Percentiles rank a stretch among this genome's conserved stretches.
Conservation (phyloP, 2,113 vertebrate species). For the Alligator mississippiensis region DNA sequence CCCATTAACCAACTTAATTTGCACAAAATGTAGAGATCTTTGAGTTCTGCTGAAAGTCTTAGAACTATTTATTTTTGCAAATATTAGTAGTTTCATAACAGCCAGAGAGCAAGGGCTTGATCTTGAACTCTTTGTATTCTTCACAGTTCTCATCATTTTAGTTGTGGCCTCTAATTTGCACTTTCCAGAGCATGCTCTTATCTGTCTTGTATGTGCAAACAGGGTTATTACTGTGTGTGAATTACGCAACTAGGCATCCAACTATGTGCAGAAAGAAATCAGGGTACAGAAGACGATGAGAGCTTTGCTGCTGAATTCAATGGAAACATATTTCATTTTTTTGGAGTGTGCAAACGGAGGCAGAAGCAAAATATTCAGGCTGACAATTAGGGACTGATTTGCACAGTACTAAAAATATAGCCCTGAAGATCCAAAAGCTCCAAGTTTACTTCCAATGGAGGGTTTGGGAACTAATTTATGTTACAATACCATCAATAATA, state of each 20-base stretch:
- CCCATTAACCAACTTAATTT: not conserved
- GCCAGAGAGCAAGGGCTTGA: not conserved
- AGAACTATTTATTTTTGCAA: not conserved
- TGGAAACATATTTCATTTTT: not conserved
- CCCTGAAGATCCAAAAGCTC: not conserved
- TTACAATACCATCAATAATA: not conserved
- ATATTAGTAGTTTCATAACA: not conserved
- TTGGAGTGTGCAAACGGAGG: not conserved
- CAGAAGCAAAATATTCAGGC: not conserved
- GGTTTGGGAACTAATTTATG: not conserved
- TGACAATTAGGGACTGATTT: not conserved
- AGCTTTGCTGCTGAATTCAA: not conserved
- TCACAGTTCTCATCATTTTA: not conserved
- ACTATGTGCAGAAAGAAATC: rapidly evolving
- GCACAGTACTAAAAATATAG: not conserved
- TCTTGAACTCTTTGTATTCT: not conserved
- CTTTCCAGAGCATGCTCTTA: not conserved
- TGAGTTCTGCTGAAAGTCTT: not conserved
- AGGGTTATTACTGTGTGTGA: not conserved
- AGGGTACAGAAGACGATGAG: not conserved
- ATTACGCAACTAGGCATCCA: not conserved
- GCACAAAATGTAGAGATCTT: not conserved
- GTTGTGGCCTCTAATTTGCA: not conserved
- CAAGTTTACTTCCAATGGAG: not conserved
- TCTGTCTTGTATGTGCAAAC: not conserved